Conservation (phyloP, 64 coral and sea anemone species). For the Cladopsammia gracilis region DNA sequence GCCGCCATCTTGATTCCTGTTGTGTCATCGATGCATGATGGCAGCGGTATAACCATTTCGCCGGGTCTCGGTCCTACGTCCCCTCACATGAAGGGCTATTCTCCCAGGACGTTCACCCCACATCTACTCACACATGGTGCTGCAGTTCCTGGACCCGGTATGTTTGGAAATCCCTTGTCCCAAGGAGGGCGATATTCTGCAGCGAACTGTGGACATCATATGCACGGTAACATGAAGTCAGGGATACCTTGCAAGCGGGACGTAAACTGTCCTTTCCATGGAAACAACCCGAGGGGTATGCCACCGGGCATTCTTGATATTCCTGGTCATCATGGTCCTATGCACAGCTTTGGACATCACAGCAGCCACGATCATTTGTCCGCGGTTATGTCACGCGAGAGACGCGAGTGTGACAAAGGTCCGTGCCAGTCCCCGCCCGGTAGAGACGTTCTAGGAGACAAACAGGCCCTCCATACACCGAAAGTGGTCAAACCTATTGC, state of each 20-base stretch:
- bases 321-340: conserved; percentile 78
- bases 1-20: conserved; percentile 94
- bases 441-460: conserved; percentile 62
- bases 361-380: conserved; percentile 82
- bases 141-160: conserved; percentile 55
- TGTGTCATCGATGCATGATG: conserved; percentile 92
- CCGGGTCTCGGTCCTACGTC: conserved; percentile 77
- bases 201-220: conserved; percentile 76
- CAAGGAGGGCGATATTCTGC: conserved; percentile 70
- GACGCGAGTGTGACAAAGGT: conserved; percentile 73
- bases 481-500: conserved; percentile 96
- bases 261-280: conserved; percentile 94
- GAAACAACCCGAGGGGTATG: conserved; percentile 67
- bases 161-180: conserved; percentile 72
- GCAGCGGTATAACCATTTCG: conserved; percentile 74
- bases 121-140: conserved; percentile 95
- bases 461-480: conserved; percentile 70
- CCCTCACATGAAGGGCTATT: conserved; percentile 84
- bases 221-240: conserved; percentile 75
- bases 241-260: conserved; percentile 92
- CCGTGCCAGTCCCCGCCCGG: conserved; percentile 71
- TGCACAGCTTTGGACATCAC: conserved; percentile 65
- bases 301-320: conserved; percentile 86
- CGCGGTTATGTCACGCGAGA: conserved; percentile 78
- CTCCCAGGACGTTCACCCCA: conserved; percentile 93